Percentiles rank a stretch among this genome's conserved stretches.
phyloP scores from a whole-genome alignment of 2,113 vertebrate genomes.

The Lophochroa leadbeateri region DNA sequence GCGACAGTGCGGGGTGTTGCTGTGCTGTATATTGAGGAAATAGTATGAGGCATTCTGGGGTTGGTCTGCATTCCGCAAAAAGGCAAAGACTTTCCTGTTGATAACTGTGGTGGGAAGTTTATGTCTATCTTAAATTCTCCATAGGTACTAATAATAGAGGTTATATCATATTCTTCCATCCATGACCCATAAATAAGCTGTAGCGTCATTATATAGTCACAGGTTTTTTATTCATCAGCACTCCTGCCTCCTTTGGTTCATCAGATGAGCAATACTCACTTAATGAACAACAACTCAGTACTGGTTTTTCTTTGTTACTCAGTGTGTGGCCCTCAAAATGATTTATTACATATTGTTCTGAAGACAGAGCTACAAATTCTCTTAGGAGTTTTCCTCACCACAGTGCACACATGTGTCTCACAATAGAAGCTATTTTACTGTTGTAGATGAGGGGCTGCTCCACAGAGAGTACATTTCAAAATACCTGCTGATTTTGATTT shows the following conservation, averaged over 20 bases:
- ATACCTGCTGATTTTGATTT: conserved; percentile 18
- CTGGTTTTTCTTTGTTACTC: background rate
- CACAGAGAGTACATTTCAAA: background rate
- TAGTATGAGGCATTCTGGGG: background rate
- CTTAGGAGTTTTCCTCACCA: conserved; percentile 2
- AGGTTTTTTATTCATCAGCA: background rate
- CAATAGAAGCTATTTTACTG: conserved; percentile 2
- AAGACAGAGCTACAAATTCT: conserved; percentile 5
- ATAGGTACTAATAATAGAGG: background rate
- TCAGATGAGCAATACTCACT: background rate
- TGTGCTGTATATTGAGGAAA: background rate
- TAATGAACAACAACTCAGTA: background rate
- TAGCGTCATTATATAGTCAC: background rate
- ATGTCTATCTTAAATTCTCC: background rate
- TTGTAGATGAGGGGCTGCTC: background rate
- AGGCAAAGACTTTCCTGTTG: background rate
- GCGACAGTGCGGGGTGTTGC: background rate
- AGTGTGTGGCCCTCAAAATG: conserved; percentile 37
- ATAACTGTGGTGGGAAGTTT: background rate
- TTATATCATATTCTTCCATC: background rate
- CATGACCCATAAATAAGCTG: background rate
- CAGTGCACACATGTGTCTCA: background rate
- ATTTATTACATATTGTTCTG: conserved; percentile 55
- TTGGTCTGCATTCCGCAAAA: background rate
- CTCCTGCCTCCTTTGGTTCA: background rate